Evolutionary conservation across 1,140 invertebrate species (phyloP).

Genomic region (Harpegnathos saltator): DNA sequence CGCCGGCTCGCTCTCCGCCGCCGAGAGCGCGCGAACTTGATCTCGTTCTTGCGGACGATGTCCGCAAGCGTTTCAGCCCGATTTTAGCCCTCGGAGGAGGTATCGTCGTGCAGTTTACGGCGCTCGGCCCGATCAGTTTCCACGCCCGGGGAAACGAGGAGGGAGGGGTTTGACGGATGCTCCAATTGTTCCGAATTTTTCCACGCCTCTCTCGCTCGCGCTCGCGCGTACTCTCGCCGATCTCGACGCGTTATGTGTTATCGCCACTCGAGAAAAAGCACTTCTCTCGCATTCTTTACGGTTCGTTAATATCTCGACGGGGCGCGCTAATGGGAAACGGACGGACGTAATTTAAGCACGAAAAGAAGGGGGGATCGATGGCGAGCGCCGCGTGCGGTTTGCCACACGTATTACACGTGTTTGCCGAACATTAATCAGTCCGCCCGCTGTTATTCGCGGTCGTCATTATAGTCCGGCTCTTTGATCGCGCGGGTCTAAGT

Average conservation of each 20-base stretch:
- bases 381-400: conserved; percentile 30
- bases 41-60: neutral
- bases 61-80: conserved; percentile 4
- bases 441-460: neutral
- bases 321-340: conserved; percentile 52
- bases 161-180: too few species aligned
- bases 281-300: conserved; percentile 13
- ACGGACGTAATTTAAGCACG: conserved; percentile 60
- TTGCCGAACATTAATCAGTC: conserved; percentile 63
- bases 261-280: conserved; percentile 20
- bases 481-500: conserved; percentile 38
- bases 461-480: conserved; percentile 50
- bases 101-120: too few species aligned
- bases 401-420: conserved; percentile 42
- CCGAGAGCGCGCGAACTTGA: conserved; percentile 16
- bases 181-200: neutral
- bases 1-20: conserved; percentile 3
- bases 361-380: conserved; percentile 52
- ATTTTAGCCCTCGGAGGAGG: neutral
- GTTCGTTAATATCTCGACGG: conserved; percentile 46
- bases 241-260: neutral
- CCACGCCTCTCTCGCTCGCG: neutral
- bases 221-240: neutral
- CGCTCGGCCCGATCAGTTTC: too few species aligned
- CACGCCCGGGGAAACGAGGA: too few species aligned